phyloP scores from a whole-genome alignment of 2,888 invertebrate species.

The Galerucella nymphaeae region DNA sequence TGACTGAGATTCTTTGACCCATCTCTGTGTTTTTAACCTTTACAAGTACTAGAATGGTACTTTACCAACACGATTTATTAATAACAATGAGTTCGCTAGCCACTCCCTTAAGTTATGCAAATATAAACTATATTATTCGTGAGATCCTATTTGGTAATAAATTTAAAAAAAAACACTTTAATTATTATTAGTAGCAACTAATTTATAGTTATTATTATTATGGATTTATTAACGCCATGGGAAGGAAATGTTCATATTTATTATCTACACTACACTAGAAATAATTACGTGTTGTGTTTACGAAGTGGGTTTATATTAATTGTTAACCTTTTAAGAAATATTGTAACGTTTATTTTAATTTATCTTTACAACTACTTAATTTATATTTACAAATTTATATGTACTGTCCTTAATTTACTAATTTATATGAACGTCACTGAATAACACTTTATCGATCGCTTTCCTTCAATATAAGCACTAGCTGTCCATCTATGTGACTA shows the following conservation, averaged over 20 bases:
- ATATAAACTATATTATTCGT: conserved; percentile 23
- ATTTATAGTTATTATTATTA: not conserved
- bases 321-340: not conserved
- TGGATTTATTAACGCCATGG: conserved; percentile 2
- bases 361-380: too few species aligned
- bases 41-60: not conserved
- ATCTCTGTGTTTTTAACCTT: not conserved
- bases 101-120: conserved; percentile 29
- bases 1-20: too few species aligned
- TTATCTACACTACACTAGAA: not conserved
- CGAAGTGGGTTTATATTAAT: not conserved
- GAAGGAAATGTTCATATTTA: not conserved
- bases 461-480: too few species aligned
- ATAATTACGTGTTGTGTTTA: not conserved
- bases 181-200: not conserved
- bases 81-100: conserved; percentile 18
- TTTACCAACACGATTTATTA: not conserved
- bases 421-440: too few species aligned
- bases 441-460: too few species aligned
- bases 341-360: too few species aligned
- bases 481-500: too few species aligned
- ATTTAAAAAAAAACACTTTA: not conserved
- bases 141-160: conserved; percentile 22
- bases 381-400: too few species aligned
- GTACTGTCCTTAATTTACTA: too few species aligned